Evolutionary conservation across 2,888 invertebrate genomes (phyloP).

Genomic region (Epinotia nisella): DNA sequence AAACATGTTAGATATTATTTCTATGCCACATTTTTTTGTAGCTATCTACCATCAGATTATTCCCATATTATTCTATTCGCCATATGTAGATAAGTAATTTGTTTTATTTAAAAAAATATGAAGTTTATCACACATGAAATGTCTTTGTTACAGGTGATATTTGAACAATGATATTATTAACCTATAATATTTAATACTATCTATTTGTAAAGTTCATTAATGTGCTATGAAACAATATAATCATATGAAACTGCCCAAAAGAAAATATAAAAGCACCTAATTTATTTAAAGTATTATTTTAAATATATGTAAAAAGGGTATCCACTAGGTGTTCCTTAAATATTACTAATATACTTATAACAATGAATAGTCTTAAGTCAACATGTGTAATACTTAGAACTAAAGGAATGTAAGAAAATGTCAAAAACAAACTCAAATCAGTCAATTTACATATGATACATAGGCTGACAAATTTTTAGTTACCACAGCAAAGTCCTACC

Average conservation of each 20-base stretch:
- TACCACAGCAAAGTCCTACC: not conserved
- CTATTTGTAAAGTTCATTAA: not conserved
- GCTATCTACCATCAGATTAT: not conserved
- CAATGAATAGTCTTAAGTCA: constrained; percentile 19
- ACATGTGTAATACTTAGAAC: constrained; percentile 43
- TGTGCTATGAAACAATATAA: not conserved
- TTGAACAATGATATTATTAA: constrained; percentile 1
- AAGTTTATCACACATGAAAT: constrained; percentile 4
- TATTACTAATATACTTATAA: constrained; percentile 42
- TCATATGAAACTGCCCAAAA: constrained; percentile 14
- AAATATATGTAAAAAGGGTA: constrained; percentile 18
- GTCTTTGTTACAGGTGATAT: not conserved
- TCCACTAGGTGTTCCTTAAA: constrained; percentile 34
- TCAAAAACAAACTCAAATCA: constrained; percentile 33
- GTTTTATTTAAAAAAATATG: not conserved
- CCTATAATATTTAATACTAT: not conserved
- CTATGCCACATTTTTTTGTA: no score
- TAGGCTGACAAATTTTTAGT: not conserved
- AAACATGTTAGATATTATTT: no score
- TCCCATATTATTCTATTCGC: not conserved
- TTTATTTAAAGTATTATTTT: constrained; percentile 24
- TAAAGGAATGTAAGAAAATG: constrained; percentile 59
- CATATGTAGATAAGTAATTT: not conserved
- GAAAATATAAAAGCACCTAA: constrained; percentile 23
- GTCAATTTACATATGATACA: constrained; percentile 16